These are phyloP conservation scores for Mustelus asterias DNA, from an alignment of 2,113 vertebrate genomes.

Conservation along the genomic window DNA sequence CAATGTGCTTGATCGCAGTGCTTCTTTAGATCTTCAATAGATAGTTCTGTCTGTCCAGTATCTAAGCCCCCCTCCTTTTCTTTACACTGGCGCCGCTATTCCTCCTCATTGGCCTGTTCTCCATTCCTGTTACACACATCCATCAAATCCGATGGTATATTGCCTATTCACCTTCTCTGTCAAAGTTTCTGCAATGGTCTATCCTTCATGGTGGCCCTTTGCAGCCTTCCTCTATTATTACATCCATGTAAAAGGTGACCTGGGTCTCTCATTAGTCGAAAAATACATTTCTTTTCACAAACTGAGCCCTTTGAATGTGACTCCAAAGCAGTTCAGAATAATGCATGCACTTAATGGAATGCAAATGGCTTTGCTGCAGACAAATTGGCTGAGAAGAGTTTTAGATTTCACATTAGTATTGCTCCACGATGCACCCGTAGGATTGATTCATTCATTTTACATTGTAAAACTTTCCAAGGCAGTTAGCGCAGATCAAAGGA, in stretches of 20 bases:
- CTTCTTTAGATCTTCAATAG: not conserved
- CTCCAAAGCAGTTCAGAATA: slow-evolving; percentile 6
- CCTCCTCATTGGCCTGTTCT: not conserved
- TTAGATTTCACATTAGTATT: not conserved
- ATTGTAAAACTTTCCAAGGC: not conserved
- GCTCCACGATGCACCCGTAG: not conserved
- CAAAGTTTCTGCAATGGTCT: not conserved
- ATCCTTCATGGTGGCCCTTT: not conserved
- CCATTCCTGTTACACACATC: not conserved
- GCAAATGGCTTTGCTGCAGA: not conserved
- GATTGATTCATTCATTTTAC: not conserved
- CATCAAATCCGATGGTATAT: not conserved
- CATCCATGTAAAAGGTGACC: not conserved
- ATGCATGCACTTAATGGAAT: not conserved
- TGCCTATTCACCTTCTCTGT: not conserved
- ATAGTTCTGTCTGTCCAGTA: not conserved
- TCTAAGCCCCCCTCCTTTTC: not conserved
- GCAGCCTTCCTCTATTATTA: not conserved
- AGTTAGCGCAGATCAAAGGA: not conserved
- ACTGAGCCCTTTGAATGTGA: not conserved
- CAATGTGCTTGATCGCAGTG: not conserved
- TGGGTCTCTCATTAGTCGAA: not conserved
- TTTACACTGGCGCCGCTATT: not conserved
- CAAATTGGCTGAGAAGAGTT: not conserved
- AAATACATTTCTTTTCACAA: not conserved